These are phyloP conservation scores for Aphodius sticticus DNA, from an alignment of 2,888 invertebrate species.

Conservation along the genomic window DNA sequence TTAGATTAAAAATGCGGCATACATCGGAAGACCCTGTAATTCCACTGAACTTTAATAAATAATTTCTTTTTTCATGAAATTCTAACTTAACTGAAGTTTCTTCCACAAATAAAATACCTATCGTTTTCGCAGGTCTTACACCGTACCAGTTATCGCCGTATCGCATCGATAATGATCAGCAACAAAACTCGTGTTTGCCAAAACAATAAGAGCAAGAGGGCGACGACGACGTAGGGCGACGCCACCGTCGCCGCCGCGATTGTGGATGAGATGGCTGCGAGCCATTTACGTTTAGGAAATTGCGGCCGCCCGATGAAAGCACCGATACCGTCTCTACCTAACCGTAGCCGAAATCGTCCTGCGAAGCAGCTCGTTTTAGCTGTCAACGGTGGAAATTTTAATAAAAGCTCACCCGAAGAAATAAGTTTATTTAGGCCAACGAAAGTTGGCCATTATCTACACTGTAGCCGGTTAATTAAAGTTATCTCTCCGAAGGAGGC, in stretches of 20 bases:
- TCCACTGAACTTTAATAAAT: no score
- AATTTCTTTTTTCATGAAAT: no score
- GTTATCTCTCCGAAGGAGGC: not conserved
- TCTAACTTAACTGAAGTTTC: no score
- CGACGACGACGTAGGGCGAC: not conserved
- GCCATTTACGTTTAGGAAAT: constrained; percentile 4
- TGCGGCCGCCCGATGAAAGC: not conserved
- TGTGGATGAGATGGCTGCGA: constrained; percentile 4
- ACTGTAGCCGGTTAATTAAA: not conserved
- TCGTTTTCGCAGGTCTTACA: no score
- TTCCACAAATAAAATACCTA: no score
- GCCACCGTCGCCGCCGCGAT: not conserved
- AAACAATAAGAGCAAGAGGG: not conserved
- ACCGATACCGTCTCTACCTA: not conserved
- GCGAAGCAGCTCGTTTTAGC: not conserved
- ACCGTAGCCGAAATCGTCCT: not conserved
- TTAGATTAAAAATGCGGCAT: no score
- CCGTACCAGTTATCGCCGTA: not conserved
- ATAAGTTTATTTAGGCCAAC: not conserved
- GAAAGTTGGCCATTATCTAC: not conserved
- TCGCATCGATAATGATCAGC: not conserved
- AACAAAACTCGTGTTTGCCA: not conserved
- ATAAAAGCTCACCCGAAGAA: not conserved
- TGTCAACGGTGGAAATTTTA: not conserved
- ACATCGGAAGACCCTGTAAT: no score